A percentile compares a stretch with the other conserved stretches of the same genome.
These are phyloP conservation scores for Sylvia atricapilla DNA, from an alignment of 2,113 vertebrate species.

Conservation along the genomic window DNA sequence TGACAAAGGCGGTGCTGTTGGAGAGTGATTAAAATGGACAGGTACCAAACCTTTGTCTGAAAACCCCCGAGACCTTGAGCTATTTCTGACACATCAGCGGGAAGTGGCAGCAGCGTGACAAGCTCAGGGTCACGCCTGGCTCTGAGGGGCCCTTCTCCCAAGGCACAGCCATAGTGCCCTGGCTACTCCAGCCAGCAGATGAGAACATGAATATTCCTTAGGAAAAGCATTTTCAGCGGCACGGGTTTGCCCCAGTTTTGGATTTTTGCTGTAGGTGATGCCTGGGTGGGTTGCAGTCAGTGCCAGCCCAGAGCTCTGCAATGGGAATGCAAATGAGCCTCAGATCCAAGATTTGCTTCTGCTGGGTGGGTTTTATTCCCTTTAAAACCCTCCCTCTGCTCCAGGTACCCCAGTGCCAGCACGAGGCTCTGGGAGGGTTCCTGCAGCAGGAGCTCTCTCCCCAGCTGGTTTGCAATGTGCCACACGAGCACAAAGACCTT, in stretches of 20 bases:
- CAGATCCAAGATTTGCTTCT: neutral
- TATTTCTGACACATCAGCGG: neutral
- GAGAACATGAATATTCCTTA: neutral
- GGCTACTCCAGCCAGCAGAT: neutral
- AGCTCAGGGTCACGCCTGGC: neutral
- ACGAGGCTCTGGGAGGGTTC: neutral
- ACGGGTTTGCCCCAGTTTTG: neutral
- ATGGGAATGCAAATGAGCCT: neutral
- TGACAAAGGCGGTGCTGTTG: neutral
- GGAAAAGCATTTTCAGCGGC: neutral
- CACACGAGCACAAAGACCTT: neutral
- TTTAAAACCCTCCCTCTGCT: neutral
- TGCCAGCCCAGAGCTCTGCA: neutral
- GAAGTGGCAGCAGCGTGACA: neutral
- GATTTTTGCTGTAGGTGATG: neutral
- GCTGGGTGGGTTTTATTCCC: neutral
- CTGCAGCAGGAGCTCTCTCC: neutral
- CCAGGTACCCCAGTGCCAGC: neutral
- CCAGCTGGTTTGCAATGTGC: neutral
- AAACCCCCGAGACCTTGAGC: neutral
- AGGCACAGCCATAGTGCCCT: rapidly evolving
- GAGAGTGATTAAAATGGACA: neutral
- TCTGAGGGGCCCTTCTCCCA: neutral
- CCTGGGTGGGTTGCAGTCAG: neutral
- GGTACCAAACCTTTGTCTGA: neutral